These are phyloP conservation scores for Alces alces DNA, from an alignment of 2,113 vertebrate genomes.

Conservation along the genomic window DNA sequence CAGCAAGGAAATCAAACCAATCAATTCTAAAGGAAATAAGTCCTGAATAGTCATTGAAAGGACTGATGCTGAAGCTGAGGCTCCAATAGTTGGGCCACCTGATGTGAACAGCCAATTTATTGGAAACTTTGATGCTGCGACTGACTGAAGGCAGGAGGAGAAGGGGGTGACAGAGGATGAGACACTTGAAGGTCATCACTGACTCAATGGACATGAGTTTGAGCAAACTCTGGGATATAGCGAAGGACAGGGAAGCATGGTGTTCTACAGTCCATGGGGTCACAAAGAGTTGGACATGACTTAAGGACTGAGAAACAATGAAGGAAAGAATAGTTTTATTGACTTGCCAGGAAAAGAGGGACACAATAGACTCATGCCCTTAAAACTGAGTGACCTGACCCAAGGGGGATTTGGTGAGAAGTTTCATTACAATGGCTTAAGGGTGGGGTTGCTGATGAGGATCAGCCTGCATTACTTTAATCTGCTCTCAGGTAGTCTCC, in stretches of 20 bases:
- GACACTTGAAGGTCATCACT: neutral
- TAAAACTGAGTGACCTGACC: neutral
- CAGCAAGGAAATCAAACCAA: neutral
- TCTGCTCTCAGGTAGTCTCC: neutral
- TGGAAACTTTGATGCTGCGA: neutral
- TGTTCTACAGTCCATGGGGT: neutral
- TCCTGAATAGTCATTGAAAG: neutral
- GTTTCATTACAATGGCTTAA: neutral
- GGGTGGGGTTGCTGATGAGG: neutral
- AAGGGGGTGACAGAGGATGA: neutral
- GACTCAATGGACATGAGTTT: neutral
- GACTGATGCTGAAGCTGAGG: neutral
- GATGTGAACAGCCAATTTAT: accelerated
- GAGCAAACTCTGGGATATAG: neutral
- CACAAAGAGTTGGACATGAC: neutral
- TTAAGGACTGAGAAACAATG: neutral
- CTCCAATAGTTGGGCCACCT: neutral
- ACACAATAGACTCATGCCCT: neutral
- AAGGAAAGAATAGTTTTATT: neutral
- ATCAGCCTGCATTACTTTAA: neutral
- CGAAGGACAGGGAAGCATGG: neutral
- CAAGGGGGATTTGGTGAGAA: neutral
- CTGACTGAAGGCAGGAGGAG: neutral
- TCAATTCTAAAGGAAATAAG: neutral
- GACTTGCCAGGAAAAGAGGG: neutral